Base-by-base conservation (phyloP, 2,113 vertebrate genomes). In the Pomatorhinus ruficollis region DNA sequence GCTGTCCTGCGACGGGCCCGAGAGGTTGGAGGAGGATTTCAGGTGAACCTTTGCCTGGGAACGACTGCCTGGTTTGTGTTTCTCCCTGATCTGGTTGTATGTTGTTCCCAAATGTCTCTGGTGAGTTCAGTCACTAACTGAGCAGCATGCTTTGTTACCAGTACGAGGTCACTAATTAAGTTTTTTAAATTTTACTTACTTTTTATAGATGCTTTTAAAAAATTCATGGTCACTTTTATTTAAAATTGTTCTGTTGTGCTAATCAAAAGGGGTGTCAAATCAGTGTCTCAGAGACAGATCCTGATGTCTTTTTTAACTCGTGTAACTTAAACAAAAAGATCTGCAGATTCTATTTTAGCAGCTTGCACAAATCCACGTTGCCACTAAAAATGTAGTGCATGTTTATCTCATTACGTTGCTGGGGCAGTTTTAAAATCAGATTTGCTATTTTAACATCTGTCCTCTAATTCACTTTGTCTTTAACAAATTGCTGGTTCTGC, bases 131-230 rank as follows among this genome's bases (percentile, higher is more conserved):
- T 95, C 93, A 57, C 94, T 95, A 91, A 90, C 94, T 77, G 93
- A 94, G 91, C 93, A 95, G 93, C 91, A 80, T 76, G 91, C 81
- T 93, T 94, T 57, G 87, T 96, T 96, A 89, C 90, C 90, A 95
- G 91, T 93, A 72, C 5, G 37, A 93, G 90, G 95, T 95, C 83
- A 63, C 95, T 90, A 91, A 95, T 95, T 97, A 75, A 93, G 90
- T 96, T 97, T 97, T 98, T 97, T n/a, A 96, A 83, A 96, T 93
- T 94, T 94, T 82, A 92, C 86, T 96, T 98, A 88, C 95, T 97
- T 98, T 98, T 97, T 97, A 96, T 94, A 97, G 96, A 97, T 96
- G 93, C 94, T 98, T 98, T 98, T 97, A 95, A 87, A 97, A 96
- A 89, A 75, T 66, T 88, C 79, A 96, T 96, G 75, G 56, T 90